phyloP scores from a whole-genome alignment of 2,888 invertebrate species.

The Odontomyia ornata region DNA sequence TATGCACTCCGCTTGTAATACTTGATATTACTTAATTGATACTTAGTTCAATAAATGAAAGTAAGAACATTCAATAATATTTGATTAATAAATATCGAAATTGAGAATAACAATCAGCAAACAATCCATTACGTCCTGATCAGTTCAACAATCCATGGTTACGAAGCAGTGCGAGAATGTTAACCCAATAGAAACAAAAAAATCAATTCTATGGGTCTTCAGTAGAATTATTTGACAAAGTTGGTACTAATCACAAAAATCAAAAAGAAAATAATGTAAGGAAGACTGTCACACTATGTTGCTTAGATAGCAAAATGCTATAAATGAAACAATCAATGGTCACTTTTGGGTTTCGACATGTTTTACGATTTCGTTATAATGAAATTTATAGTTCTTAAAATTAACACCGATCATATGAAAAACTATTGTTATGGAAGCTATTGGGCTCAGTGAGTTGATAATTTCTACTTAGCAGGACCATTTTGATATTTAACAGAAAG shows the following conservation, averaged over 20 bases:
- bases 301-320: not conserved
- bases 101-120: not conserved
- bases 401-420: too few species aligned
- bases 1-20: not conserved
- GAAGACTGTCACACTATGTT: not conserved
- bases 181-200: conserved; percentile 42
- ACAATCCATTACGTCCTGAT: not conserved
- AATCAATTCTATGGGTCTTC: conserved; percentile 15
- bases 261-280: not conserved
- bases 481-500: conserved; percentile 6
- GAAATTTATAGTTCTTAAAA: too few species aligned
- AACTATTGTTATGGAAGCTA: conserved; percentile 32
- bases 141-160: too few species aligned
- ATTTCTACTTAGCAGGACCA: not conserved
- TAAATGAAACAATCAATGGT: not conserved
- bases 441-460: not conserved
- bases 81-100: too few species aligned
- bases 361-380: not conserved
- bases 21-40: too few species aligned
- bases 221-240: not conserved
- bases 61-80: too few species aligned
- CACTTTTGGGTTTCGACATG: not conserved
- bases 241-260: not conserved
- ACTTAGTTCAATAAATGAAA: too few species aligned
- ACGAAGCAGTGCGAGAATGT: too few species aligned